A percentile compares a stretch with the other conserved stretches of the same genome.
phyloP scores from a whole-genome alignment of 2,113 vertebrate species.

The Ibidorhyncha struthersii region DNA sequence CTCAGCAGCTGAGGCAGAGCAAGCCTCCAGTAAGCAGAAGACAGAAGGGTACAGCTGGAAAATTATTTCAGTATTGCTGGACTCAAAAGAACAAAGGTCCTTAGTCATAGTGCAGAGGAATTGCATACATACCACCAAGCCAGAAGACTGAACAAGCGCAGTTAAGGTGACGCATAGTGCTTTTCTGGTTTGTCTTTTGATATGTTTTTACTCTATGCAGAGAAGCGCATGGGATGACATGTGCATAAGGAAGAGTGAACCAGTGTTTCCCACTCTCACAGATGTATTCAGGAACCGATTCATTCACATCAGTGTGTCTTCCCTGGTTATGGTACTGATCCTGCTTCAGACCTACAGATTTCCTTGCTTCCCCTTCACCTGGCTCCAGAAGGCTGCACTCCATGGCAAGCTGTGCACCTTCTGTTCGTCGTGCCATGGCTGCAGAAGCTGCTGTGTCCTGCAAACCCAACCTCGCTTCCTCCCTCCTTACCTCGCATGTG shows the following conservation, averaged over 20 bases:
- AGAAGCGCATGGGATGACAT: neutral
- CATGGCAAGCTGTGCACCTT: neutral
- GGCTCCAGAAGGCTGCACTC: neutral
- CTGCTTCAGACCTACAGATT: neutral
- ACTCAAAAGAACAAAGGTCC: neutral
- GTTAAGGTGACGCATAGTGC: neutral
- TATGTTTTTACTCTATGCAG: neutral
- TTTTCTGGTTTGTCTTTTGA: neutral
- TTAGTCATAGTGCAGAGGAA: neutral
- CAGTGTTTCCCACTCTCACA: neutral
- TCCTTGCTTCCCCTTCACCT: neutral
- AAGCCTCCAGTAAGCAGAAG: neutral
- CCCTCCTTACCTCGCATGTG: fast-evolving
- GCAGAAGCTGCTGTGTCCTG: neutral
- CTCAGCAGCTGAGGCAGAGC: neutral
- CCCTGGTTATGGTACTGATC: neutral
- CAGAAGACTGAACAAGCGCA: neutral
- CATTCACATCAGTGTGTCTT: neutral
- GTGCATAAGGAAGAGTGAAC: neutral
- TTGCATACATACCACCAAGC: neutral
- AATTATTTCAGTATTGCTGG: neutral
- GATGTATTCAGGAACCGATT: neutral
- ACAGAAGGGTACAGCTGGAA: neutral
- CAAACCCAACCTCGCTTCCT: neutral
- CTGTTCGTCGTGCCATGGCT: neutral